phyloP scores from a whole-genome alignment of 1,140 invertebrate genomes.

The Drosophila gunungcola region DNA sequence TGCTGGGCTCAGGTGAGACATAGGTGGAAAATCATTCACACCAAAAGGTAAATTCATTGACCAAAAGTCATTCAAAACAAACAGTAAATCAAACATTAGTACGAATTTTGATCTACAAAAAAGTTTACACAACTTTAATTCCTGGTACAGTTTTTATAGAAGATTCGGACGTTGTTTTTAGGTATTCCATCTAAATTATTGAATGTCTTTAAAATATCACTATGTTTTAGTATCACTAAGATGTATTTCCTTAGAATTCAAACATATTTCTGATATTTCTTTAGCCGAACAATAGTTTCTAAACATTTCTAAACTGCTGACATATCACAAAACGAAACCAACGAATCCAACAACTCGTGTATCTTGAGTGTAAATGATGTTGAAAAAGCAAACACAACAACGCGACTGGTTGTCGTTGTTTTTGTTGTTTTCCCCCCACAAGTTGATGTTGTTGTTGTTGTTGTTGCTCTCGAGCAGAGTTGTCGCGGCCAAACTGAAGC shows the following conservation, averaged over 20 bases:
- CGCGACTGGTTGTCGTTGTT: conserved; percentile 25
- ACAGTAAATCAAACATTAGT: no score
- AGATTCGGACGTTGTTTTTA: no score
- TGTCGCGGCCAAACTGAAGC: conserved; percentile 50
- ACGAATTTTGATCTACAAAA: no score
- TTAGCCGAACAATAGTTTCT: no score
- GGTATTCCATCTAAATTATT: no score
- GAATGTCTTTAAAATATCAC: no score
- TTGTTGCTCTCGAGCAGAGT: conserved; percentile 45
- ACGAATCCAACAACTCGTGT: conserved; percentile 5
- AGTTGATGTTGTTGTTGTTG: not conserved
- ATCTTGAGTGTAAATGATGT: conserved; percentile 59
- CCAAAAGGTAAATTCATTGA: no score
- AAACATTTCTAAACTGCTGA: not conserved
- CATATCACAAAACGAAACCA: conserved; percentile 1
- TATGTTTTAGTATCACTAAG: no score
- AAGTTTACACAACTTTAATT: no score
- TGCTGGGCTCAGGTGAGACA: conserved; percentile 35
- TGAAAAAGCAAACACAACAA: conserved; percentile 61
- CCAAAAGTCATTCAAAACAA: not conserved
- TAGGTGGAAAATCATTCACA: conserved; percentile 45
- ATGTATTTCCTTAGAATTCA: no score
- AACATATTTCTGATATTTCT: no score
- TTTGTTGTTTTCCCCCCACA: conserved; percentile 17
- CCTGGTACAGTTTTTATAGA: no score